Percentiles rank a stretch among this genome's conserved stretches.
phyloP scores from a whole-genome alignment of 2,888 invertebrate species.

The Aphodius granarius region DNA sequence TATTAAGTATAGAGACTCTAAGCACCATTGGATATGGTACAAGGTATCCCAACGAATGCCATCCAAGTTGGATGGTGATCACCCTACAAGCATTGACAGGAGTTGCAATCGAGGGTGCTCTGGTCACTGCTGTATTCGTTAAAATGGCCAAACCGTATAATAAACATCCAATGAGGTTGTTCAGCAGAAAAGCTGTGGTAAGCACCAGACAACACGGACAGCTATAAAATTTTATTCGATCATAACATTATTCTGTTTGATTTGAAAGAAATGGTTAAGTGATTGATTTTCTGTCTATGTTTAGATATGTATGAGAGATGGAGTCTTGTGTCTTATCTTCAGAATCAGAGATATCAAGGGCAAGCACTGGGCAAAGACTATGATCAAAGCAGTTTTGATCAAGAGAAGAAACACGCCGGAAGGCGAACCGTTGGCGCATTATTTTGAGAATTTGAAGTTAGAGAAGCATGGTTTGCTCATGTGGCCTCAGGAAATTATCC shows the following conservation, averaged over 20 bases:
- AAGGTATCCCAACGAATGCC: constrained; percentile 44
- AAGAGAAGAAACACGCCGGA: constrained; percentile 65
- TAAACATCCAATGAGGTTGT: constrained; percentile 53
- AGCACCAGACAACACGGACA: constrained; percentile 41
- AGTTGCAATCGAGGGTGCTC: constrained; percentile 46
- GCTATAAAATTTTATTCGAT: neutral
- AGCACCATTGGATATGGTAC: constrained; percentile 47
- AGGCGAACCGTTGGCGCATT: constrained; percentile 69
- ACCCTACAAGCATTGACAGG: constrained; percentile 42
- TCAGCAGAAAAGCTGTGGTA: constrained; percentile 74
- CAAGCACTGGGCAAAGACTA: constrained; percentile 57
- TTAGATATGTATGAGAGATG: constrained; percentile 51
- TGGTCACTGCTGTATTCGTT: constrained; percentile 63
- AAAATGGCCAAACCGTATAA: constrained; percentile 64
- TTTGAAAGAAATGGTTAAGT: constrained; percentile 3
- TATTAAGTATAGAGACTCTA: constrained; percentile 46
- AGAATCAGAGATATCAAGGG: constrained; percentile 77
- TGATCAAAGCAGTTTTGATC: constrained; percentile 70
- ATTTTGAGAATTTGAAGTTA: constrained; percentile 70
- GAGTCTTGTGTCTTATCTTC: constrained; percentile 75
- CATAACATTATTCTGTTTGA: neutral
- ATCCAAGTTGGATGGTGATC: constrained; percentile 39
- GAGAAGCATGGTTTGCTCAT: constrained; percentile 68
- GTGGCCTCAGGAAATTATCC: constrained; percentile 87
- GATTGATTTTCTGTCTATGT: constrained; percentile 24